Percentiles rank a stretch among this genome's conserved stretches.
Evolutionary conservation across 2,888 invertebrate species (phyloP).

Genomic region (Lathronympha strigana): DNA sequence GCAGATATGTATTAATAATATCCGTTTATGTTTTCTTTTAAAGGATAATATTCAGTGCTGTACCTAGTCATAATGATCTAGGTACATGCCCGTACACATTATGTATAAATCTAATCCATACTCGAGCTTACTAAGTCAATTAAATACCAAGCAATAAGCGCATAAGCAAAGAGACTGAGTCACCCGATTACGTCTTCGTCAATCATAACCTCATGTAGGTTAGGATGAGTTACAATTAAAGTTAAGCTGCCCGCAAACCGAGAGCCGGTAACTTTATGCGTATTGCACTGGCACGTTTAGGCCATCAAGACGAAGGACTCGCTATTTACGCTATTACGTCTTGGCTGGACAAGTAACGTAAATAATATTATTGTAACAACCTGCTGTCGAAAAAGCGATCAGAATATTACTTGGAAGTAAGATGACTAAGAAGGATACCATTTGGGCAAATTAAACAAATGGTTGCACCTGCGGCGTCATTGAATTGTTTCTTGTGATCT

Average conservation of each 20-base stretch:
- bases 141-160: neutral
- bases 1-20: too few species aligned
- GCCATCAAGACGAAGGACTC: constrained; percentile 9
- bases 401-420: too few species aligned
- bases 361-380: too few species aligned
- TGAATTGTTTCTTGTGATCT: too few species aligned
- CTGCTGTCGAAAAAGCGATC: too few species aligned
- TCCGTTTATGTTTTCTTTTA: too few species aligned
- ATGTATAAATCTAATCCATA: neutral
- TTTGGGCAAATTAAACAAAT: too few species aligned
- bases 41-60: too few species aligned
- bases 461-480: too few species aligned
- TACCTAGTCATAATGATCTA: too few species aligned
- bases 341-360: neutral
- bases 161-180: neutral
- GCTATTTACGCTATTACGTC: neutral
- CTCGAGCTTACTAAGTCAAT: neutral
- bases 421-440: too few species aligned
- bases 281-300: constrained; percentile 5
- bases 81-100: neutral
- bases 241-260: neutral
- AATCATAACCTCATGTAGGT: constrained; percentile 8
- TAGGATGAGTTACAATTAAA: constrained; percentile 6
- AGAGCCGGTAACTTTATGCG: constrained; percentile 4
- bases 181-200: constrained; percentile 8